Evolutionary conservation across 1,140 invertebrate species (phyloP), one percentile per base, ranked within the genome.

Genomic region (Dendrolimus punctatus): DNA sequence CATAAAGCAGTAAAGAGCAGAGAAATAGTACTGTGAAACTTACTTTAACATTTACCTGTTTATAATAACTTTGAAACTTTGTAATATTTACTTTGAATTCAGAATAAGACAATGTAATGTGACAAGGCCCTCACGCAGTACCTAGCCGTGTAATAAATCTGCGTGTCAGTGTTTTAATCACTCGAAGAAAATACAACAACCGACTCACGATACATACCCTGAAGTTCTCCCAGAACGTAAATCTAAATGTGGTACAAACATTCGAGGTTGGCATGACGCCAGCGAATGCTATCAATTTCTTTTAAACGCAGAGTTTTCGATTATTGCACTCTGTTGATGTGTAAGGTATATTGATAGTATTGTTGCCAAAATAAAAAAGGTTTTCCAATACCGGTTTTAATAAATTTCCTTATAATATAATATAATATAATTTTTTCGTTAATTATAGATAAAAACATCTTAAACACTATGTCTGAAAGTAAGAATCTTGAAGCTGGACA

Each of bases 401-500:
- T 46, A 46, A 36, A 46, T 46, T 46, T 46, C 36, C 46, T 37
- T 46, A 37, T 46, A 6, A 36, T 23, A 37, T 10, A 36, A 36
- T 3, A 7, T 36, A 37, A 37, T 6, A 6, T 3, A 46, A 36
- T 36, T 52, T 60, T 45, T 55, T 6, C 5, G 47, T 51, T 39
- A 57, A 52, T 65, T 71, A 4, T 65, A 65, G 60, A 62, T 56
- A 53, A 60, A 60, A 47, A 42, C 55, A 60, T 41, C 49, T 10
- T 23, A 40, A 51, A 56, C 55, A 62, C 64, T 45, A 85, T 85
- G 82, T 80, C 79, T 73, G 71, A 85, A 59, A 66, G 58, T 62
- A 88, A 85, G 66, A 77, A 79, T 42, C 68, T 86, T 6, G 73
- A 82, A 58, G 76, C 80, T 46, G 73, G 83, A 7, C 80, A 85